Evolutionary conservation across 2,888 invertebrate genomes (phyloP).

Genomic region (Aspidiotus rigidus): DNA sequence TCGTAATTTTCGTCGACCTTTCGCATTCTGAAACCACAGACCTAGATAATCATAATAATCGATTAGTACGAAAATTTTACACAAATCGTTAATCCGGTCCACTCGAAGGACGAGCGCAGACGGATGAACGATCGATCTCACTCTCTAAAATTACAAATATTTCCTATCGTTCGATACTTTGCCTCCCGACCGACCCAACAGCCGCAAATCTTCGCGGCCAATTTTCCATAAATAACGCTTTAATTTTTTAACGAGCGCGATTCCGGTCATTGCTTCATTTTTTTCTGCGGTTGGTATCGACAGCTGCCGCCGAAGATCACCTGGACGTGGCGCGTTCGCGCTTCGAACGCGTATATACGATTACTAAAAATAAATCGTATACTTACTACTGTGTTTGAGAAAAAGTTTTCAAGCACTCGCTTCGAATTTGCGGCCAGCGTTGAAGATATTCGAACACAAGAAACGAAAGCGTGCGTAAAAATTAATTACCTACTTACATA

Average conservation of each 20-base stretch:
- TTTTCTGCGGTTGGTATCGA: background rate
- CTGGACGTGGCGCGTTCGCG: conserved; percentile 10
- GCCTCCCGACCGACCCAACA: too few relatives aligned
- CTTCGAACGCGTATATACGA: background rate
- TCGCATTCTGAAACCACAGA: too few relatives aligned
- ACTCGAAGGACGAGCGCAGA: too few relatives aligned
- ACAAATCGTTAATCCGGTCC: too few relatives aligned
- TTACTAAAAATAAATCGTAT: conserved; percentile 7
- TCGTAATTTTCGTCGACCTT: too few relatives aligned
- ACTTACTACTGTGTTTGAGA: background rate
- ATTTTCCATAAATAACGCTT: conserved; percentile 1
- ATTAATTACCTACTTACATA: conserved; percentile 1
- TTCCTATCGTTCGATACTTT: too few relatives aligned
- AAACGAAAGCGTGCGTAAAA: conserved; percentile 1
- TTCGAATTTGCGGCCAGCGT: background rate
- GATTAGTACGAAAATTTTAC: too few relatives aligned
- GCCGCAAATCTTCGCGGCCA: background rate
- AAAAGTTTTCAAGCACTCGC: background rate
- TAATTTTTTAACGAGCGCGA: conserved; percentile 10
- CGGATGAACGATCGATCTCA: too few relatives aligned
- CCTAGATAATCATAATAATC: too few relatives aligned
- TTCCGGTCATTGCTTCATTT: conserved; percentile 18
- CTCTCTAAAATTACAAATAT: too few relatives aligned
- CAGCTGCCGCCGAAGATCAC: conserved; percentile 13
- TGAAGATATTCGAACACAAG: background rate